Base-by-base conservation (phyloP, 1,140 invertebrate species). In the Chionoecetes opilio region DNA sequence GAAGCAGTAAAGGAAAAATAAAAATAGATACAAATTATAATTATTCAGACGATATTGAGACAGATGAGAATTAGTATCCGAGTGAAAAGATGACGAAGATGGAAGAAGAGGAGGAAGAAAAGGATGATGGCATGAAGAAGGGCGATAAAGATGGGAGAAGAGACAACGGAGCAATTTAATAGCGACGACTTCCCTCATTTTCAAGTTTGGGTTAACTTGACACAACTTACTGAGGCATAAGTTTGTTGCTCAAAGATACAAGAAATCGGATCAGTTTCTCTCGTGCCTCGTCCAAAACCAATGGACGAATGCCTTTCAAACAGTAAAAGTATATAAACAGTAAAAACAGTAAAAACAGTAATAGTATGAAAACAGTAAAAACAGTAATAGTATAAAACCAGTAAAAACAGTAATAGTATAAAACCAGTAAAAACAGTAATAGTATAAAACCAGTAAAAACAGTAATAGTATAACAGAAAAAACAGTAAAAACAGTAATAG, bases 141-240 rank as follows among this genome's bases (percentile, higher is more conserved):
- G 63, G 21, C 63, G 21, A 75, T 75, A 75, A 75, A 75, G 63
- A 75, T 6, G 63, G 63, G 63, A 75, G 21, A n/a, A 26, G 63
- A 75, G 63, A 75, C 63, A 75, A 5, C 21, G 63, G 21, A n/a
- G 63, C n/a, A 75, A 75, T 75, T 75, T 75, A 75, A 75, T 75
- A 75, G 21, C 6, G 26, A 26, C 63, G 63, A 75, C 63, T 75
- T 75, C 63, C 63, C 63, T 75, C 63, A 75, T 75, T 75, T 75
- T 75, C 21, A 75, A 75, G 63, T 75, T 75, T 75, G 63, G 63
- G 63, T 75, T 75, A 75, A 75, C 63, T 75, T n/a, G 63, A 75
- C 63, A 26, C 63, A 75, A 75, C 63, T 75, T 75, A 75, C 63
- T 75, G 63, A 26, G 6, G 63, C 63, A 75, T 75, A 75, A 75